Evolutionary conservation across 1,140 invertebrate genomes (phyloP).

Genomic region (Globodera rostochiensis): DNA sequence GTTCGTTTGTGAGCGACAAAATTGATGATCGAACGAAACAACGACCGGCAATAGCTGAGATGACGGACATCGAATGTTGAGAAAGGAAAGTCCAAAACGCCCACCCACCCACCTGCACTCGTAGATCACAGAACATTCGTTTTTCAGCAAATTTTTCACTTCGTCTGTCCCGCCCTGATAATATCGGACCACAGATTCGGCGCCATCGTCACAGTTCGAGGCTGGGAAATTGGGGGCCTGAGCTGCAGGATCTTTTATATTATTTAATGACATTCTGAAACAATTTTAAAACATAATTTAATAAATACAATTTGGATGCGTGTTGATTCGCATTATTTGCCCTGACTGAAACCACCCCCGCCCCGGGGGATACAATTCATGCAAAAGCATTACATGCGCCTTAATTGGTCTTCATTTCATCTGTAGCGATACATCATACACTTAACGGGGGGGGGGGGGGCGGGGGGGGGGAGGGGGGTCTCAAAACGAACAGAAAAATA

Average conservation of each 20-base stretch:
- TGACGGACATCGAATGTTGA: background rate
- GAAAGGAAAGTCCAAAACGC: constrained; percentile 7
- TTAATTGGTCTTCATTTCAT: no score
- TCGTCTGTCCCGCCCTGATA: constrained; percentile 36
- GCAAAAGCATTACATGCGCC: no score
- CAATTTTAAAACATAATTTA: background rate
- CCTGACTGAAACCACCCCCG: no score
- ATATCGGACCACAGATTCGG: constrained; percentile 31
- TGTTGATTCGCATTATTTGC: no score
- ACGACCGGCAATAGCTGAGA: constrained; percentile 33
- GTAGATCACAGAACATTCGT: constrained; percentile 36
- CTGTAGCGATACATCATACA: no score
- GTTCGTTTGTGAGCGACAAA: constrained; percentile 41
- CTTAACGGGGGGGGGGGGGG: no score
- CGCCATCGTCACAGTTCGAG: constrained; percentile 20
- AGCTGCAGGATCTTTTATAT: constrained; percentile 34
- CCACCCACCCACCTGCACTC: constrained; percentile 34
- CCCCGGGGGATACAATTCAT: no score
- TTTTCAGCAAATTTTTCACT: constrained; percentile 40
- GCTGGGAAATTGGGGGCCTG: constrained; percentile 29
- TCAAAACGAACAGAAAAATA: no score
- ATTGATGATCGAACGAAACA: constrained; percentile 40
- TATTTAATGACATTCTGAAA: constrained; percentile 37
- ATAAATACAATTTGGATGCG: no score
- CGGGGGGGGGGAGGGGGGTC: no score